phyloP scores from a whole-genome alignment of 2,888 invertebrate genomes.

The Diabrotica balteata region DNA sequence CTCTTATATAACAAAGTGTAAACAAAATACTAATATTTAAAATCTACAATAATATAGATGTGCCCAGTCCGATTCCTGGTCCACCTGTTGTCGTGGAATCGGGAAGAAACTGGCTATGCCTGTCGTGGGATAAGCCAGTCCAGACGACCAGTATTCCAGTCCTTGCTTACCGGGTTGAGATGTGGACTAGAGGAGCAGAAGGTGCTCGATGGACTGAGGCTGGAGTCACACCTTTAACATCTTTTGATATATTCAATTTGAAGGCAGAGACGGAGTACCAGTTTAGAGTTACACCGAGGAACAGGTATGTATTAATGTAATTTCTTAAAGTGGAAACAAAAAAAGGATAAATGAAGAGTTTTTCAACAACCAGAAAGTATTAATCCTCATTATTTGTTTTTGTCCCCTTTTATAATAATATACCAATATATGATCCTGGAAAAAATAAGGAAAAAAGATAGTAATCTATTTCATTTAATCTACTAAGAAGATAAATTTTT shows the following conservation, averaged over 20 bases:
- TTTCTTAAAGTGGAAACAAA: no score
- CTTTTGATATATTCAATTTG: slow-evolving; percentile 84
- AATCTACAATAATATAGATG: slow-evolving; percentile 66
- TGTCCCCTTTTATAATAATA: no score
- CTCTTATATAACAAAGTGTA: slow-evolving; percentile 14
- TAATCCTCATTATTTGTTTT: no score
- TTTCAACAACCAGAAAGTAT: no score
- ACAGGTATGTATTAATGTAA: slow-evolving; percentile 58
- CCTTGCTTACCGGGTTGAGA: slow-evolving; percentile 79
- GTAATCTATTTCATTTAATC: no score
- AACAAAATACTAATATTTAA: slow-evolving; percentile 36
- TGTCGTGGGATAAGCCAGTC: slow-evolving; percentile 83
- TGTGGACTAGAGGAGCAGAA: slow-evolving; percentile 80
- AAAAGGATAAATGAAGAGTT: no score
- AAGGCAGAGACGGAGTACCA: slow-evolving; percentile 82
- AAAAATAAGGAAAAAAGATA: no score
- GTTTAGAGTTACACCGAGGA: slow-evolving; percentile 86
- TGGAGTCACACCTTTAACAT: slow-evolving; percentile 80
- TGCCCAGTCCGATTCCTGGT: slow-evolving; percentile 79
- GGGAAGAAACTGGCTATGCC: slow-evolving; percentile 83
- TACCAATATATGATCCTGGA: no score
- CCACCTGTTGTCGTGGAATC: slow-evolving; percentile 80
- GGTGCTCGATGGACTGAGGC: slow-evolving; percentile 87
- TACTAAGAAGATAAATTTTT: no score
- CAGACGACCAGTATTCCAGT: slow-evolving; percentile 76